Percentiles rank a stretch among this genome's conserved stretches.
Evolutionary conservation across 2,113 vertebrate genomes (phyloP).

Genomic region (Passer montanus): DNA sequence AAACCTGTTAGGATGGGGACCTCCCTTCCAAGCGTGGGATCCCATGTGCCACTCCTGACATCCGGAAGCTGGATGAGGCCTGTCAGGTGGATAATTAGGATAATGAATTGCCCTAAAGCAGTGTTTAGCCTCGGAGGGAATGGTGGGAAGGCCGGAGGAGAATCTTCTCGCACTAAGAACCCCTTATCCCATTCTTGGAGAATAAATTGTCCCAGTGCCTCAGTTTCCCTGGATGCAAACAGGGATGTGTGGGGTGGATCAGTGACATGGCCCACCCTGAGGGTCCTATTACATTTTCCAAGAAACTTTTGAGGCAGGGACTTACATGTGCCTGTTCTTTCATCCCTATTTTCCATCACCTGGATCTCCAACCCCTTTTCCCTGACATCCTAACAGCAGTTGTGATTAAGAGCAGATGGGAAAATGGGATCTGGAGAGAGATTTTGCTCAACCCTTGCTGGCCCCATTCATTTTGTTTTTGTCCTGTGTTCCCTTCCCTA

Average conservation of each 20-base stretch:
- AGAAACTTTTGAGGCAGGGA: not conserved
- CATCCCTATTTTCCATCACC: not conserved
- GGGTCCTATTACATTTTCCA: accelerated
- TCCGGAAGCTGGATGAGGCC: accelerated
- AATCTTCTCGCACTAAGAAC: not conserved
- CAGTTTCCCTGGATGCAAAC: not conserved
- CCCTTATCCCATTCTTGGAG: not conserved
- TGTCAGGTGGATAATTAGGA: not conserved
- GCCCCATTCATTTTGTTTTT: accelerated
- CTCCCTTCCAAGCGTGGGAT: accelerated
- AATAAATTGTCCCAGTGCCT: not conserved
- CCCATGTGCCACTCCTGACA: accelerated
- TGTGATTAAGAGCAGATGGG: too few species aligned
- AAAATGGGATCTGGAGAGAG: not conserved
- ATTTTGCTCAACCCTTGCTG: not conserved
- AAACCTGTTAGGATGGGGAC: not conserved
- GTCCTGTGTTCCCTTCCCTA: not conserved
- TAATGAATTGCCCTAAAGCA: not conserved
- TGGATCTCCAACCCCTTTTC: not conserved
- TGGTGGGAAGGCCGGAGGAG: not conserved
- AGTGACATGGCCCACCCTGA: accelerated
- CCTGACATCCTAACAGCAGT: accelerated
- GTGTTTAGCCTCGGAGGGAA: accelerated
- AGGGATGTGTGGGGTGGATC: accelerated
- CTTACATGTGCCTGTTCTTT: accelerated